Conservation (phyloP, 1,140 invertebrate genomes). For the Caerostris extrusa region DNA sequence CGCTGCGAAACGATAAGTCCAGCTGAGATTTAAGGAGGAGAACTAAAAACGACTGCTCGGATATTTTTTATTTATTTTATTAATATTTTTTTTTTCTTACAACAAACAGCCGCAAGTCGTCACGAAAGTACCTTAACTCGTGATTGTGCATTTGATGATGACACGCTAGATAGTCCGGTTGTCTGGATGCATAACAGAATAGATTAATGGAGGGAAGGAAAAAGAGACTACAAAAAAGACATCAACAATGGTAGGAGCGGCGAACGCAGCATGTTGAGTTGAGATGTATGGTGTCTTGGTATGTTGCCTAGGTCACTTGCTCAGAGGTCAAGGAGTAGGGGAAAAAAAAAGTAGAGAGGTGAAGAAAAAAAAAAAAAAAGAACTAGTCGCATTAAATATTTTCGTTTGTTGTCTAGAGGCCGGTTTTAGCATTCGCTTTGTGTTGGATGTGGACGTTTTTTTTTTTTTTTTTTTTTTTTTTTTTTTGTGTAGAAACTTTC, state of each 20-base stretch:
- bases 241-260: constrained; percentile 66
- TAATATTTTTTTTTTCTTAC: not conserved
- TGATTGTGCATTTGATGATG: constrained; percentile 13
- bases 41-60: not conserved
- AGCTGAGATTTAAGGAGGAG: not conserved
- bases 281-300: constrained; percentile 38
- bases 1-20: not conserved
- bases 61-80: not conserved
- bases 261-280: constrained; percentile 23
- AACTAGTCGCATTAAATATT: constrained; percentile 34
- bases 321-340: constrained; percentile 42
- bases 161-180: constrained; percentile 50
- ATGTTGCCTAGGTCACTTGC: constrained; percentile 48
- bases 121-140: constrained; percentile 2
- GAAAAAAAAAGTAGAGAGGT: not conserved
- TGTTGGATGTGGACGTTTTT: not conserved
- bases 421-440: not conserved
- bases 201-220: not conserved
- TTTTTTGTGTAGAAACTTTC: constrained; percentile 14
- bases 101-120: not conserved
- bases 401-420: constrained; percentile 21
- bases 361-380: not conserved
- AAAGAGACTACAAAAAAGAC: not conserved
- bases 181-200: constrained; percentile 57
- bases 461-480: not conserved